phyloP scores from a whole-genome alignment of 2,888 invertebrate genomes.

The Tortricodes alternella region DNA sequence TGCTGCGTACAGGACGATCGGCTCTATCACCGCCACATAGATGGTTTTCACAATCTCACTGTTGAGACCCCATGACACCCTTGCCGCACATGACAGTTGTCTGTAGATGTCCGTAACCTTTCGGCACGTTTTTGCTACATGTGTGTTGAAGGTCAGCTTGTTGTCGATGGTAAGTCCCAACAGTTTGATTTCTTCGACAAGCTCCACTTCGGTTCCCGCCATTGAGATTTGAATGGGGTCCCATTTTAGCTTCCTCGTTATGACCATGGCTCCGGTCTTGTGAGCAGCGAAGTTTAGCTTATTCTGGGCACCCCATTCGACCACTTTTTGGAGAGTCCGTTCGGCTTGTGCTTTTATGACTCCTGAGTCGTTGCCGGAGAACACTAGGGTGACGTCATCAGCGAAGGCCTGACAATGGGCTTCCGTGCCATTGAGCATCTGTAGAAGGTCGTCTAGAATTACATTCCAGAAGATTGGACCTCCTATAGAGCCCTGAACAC shows the following conservation, averaged over 20 bases:
- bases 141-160: conserved; percentile 25
- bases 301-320: conserved; percentile 29
- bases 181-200: conserved; percentile 21
- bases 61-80: too few relatives aligned
- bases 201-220: conserved; percentile 18
- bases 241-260: conserved; percentile 25
- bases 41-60: too few relatives aligned
- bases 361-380: conserved; percentile 16
- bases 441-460: conserved; percentile 28
- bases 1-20: too few relatives aligned
- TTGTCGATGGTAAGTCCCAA: conserved; percentile 28
- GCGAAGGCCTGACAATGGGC: conserved; percentile 32
- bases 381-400: conserved; percentile 19
- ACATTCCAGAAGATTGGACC: conserved; percentile 35
- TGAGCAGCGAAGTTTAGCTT: conserved; percentile 29
- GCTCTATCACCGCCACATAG: too few relatives aligned
- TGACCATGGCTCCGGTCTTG: conserved; percentile 26
- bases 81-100: too few relatives aligned
- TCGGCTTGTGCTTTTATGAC: conserved; percentile 27
- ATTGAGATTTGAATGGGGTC: conserved; percentile 27
- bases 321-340: conserved; percentile 30
- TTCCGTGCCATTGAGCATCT: background rate
- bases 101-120: too few relatives aligned
- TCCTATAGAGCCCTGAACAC: conserved; percentile 25
- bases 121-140: too few relatives aligned